Evolutionary conservation across 1,140 invertebrate genomes (phyloP), one percentile per base, ranked within the genome.

Genomic region (Acromyrmex echinatior): DNA sequence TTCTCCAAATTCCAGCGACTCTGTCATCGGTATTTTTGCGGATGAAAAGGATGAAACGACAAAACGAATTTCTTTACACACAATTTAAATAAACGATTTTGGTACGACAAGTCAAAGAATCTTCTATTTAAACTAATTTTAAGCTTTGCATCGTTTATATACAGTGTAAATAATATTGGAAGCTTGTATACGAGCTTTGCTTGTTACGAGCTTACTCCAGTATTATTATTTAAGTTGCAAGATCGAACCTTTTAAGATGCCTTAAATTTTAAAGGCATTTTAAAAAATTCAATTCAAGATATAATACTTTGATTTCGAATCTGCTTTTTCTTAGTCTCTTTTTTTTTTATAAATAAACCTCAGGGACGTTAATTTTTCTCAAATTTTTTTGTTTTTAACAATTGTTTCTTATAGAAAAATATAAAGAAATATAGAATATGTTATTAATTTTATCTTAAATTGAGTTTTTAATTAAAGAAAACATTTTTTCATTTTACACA

Each of bases 21-120:
- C 28, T 62, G n/a, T n/a, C 80, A 51, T 62, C 14, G 80, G 25
- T 84, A 74, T 84, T 84, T 74, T 73, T 63, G 25, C 10, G 25
- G 56, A 3, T 21, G n/a, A 35, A 62, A 74, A n/a, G 25, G 16
- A 35, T 14, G 45, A 73, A 74, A 74, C 7, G 18, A 31, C 25
- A 21, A 21, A 58, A 60, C 56, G 53, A 45, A 73, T 18, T 49
- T 60, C 39, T 74, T 76, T 84, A 10, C 70, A 28, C 60, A 28
- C 60, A 63, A 39, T 63, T 3, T 16, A n/a, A 76, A 63, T 76
- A 84, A 74, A 76, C 71, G 14, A 76, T 74, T 74, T 49, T 74
- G 4, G 0, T 21, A 25, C 10, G 0, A 25, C 53, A 9, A 71
- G 68, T 45, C 10, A 60, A 60, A 6, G 21, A 45, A 73, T 73